Conservation (phyloP, 2,113 vertebrate species). For the Poeciliopsis turrubarensis region DNA sequence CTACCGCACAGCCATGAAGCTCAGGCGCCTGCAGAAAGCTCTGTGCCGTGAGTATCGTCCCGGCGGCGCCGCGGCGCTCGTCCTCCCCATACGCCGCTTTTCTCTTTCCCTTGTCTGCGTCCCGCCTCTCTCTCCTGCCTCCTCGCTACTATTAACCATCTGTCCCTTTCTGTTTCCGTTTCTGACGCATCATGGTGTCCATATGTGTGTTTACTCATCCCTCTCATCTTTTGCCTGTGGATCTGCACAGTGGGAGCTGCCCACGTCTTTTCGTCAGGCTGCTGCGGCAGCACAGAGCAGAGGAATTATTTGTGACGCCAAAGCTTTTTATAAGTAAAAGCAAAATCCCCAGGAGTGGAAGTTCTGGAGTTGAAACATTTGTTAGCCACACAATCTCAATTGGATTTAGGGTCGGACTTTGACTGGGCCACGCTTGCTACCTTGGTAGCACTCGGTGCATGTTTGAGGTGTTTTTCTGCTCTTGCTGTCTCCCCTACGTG, state of each 20-base stretch:
- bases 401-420: too few relatives aligned
- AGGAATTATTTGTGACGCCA: not conserved
- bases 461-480: too few relatives aligned
- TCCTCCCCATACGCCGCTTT: not conserved
- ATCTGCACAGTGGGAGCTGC: slow-evolving; percentile 35
- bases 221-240: slow-evolving; percentile 22
- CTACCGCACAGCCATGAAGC: slow-evolving; percentile 98
- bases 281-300: not conserved
- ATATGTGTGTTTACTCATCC: slow-evolving; percentile 53
- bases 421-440: too few relatives aligned
- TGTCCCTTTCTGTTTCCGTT: not conserved
- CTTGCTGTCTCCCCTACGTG: too few relatives aligned
- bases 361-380: not conserved
- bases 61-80: not conserved
- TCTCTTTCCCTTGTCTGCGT: not conserved
- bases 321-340: not conserved
- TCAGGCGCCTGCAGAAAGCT: slow-evolving; percentile 96
- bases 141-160: not conserved
- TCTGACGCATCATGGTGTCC: slow-evolving; percentile 1
- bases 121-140: not conserved
- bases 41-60: slow-evolving; percentile 90
- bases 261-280: slow-evolving; percentile 9
- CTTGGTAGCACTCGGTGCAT: too few relatives aligned
- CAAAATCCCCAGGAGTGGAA: too few relatives aligned
- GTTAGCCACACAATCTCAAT: too few relatives aligned